These are phyloP conservation scores for Amphimedon queenslandica DNA, from an alignment of 37 sponge, comb jelly and placozoan genomes.

Conservation along the genomic window DNA sequence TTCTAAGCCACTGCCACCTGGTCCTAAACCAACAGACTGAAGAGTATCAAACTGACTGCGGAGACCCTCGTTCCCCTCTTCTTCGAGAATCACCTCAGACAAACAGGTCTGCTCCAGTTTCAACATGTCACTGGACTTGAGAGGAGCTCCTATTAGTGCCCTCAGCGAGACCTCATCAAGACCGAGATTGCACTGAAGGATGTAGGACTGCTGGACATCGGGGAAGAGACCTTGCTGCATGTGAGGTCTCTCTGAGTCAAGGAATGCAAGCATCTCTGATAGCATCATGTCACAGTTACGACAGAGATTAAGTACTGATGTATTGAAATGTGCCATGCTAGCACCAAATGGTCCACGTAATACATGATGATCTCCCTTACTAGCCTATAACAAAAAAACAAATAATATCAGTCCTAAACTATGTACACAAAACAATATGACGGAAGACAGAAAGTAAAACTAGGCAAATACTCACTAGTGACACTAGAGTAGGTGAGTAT, in stretches of 20 bases:
- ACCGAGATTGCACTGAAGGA: conserved; percentile 33
- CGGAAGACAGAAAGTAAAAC: too few species aligned
- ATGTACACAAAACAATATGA: too few species aligned
- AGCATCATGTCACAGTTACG: conserved; percentile 42
- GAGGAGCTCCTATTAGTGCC: conserved; percentile 54
- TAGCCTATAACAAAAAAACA: too few species aligned
- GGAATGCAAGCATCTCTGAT: conserved; percentile 41
- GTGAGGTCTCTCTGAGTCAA: conserved; percentile 43
- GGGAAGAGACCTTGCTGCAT: conserved; percentile 84
- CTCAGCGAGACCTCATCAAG: conserved; percentile 52
- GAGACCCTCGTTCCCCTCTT: conserved; percentile 44
- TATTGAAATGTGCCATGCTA: background rate
- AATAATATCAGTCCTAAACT: too few species aligned
- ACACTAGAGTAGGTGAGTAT: too few species aligned
- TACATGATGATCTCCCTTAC: too few species aligned
- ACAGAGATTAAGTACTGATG: conserved; percentile 34
- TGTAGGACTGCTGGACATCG: conserved; percentile 66
- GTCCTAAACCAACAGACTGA: too few species aligned
- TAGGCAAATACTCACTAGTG: too few species aligned
- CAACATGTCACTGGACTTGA: conserved; percentile 59
- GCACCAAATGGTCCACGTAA: background rate
- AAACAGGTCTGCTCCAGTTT: conserved; percentile 72
- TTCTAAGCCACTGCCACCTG: too few species aligned
- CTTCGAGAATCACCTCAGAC: conserved; percentile 73
- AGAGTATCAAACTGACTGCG: too few species aligned